Conservation (phyloP, 2,888 invertebrate species). For the Hyposoter dolosus region DNA sequence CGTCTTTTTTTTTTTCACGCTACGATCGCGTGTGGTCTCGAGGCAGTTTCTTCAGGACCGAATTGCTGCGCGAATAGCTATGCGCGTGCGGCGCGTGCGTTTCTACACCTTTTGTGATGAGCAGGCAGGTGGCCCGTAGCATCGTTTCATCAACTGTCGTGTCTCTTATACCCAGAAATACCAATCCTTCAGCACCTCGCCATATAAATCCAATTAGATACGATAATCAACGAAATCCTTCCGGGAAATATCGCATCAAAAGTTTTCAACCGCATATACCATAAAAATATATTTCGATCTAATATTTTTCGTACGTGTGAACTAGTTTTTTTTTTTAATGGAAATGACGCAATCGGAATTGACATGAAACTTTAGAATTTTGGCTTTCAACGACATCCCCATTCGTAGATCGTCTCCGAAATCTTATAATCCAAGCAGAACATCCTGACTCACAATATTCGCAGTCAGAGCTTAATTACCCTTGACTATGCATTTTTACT, state of each 20-base stretch:
- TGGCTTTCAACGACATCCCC: neutral
- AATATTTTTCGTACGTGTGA: neutral
- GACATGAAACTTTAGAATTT: neutral
- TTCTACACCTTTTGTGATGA: neutral
- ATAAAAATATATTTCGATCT: neutral
- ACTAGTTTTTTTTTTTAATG: neutral
- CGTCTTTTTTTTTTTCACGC: neutral
- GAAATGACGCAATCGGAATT: neutral
- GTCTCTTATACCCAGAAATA: neutral
- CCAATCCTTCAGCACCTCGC: neutral
- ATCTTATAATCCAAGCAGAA: neutral
- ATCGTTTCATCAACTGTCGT: neutral
- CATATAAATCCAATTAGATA: neutral
- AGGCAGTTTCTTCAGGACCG: constrained; percentile 15
- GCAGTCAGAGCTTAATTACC: neutral
- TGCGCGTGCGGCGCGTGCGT: constrained; percentile 18
- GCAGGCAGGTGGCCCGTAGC: neutral
- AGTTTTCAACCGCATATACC: neutral
- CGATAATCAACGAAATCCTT: neutral
- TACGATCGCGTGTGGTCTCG: neutral
- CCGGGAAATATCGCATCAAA: neutral
- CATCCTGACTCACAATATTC: too few relatives aligned
- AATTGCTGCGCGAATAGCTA: constrained; percentile 10
- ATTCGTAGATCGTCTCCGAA: neutral
- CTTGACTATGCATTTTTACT: neutral